Conservation (phyloP, 2,888 invertebrate genomes). For the Nephrotoma flavescens region DNA sequence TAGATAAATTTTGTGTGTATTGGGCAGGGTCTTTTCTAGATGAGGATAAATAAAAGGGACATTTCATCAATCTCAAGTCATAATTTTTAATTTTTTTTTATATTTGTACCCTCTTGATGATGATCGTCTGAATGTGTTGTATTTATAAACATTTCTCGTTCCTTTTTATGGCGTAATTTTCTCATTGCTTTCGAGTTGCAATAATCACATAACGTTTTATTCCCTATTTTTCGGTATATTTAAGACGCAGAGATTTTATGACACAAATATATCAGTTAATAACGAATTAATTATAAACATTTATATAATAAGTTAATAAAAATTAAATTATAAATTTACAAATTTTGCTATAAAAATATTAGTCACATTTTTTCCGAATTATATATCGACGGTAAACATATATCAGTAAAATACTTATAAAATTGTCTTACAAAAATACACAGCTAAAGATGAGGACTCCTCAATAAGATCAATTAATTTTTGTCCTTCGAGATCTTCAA, state of each 20-base stretch:
- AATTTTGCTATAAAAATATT: not conserved
- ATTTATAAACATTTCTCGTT: slow-evolving; percentile 35
- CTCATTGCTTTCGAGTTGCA: slow-evolving; percentile 63
- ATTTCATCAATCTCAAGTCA: not conserved
- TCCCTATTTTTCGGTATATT: slow-evolving; percentile 44
- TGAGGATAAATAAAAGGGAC: not conserved
- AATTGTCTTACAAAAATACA: slow-evolving; percentile 74
- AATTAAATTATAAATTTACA: not conserved
- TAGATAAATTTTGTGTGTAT: not conserved
- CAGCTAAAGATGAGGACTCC: slow-evolving; percentile 67
- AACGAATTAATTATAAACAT: not conserved
- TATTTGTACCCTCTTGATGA: slow-evolving; percentile 18
- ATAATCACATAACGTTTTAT: slow-evolving; percentile 78
- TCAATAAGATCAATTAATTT: slow-evolving; percentile 59
- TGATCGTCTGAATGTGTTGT: slow-evolving; percentile 29
- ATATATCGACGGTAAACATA: not conserved
- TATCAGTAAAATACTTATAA: not conserved
- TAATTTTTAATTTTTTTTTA: not conserved
- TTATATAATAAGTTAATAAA: not conserved
- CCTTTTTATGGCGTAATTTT: slow-evolving; percentile 51
- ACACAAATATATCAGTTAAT: not conserved
- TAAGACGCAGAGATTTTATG: slow-evolving; percentile 9
- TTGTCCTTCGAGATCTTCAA: slow-evolving; percentile 75
- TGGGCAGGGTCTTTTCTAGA: not conserved
- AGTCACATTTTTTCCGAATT: not conserved